phyloP scores from a whole-genome alignment of 2,113 vertebrate species.

The Lathamus discolor region DNA sequence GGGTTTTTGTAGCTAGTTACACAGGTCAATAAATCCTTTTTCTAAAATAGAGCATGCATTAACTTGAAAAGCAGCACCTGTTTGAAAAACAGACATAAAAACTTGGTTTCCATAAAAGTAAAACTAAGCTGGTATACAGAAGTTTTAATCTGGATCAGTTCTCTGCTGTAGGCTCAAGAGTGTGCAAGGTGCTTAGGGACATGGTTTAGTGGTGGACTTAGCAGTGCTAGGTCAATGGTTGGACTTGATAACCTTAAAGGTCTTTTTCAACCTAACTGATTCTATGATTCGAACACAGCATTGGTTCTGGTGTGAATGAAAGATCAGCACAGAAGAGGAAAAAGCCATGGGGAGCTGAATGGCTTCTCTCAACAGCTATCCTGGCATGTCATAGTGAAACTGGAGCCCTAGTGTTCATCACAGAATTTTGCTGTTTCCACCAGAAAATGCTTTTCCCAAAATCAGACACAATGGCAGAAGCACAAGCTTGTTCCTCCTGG shows the following conservation, averaged over 20 bases:
- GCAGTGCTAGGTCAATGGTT: background rate
- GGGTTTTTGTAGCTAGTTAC: background rate
- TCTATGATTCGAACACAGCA: rapidly evolving
- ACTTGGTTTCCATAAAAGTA: background rate
- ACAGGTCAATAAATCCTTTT: background rate
- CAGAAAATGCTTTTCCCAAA: background rate
- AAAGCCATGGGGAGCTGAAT: background rate
- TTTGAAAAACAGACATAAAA: background rate
- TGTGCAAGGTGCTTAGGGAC: background rate
- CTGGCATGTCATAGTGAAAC: rapidly evolving
- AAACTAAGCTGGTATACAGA: background rate
- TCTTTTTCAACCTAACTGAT: background rate
- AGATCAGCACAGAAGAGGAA: background rate
- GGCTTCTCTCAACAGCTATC: background rate
- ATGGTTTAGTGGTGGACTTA: background rate
- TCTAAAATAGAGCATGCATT: background rate
- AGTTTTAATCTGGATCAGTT: background rate
- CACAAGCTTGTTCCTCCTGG: background rate
- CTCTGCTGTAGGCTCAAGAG: background rate
- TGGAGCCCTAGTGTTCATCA: background rate
- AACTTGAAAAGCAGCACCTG: background rate
- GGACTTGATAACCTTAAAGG: background rate
- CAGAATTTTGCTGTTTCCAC: background rate
- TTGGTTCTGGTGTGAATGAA: rapidly evolving
- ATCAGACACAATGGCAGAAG: background rate